These are phyloP conservation scores for Pheosia tremula DNA, from an alignment of 2,888 invertebrate genomes.

Conservation along the genomic window DNA sequence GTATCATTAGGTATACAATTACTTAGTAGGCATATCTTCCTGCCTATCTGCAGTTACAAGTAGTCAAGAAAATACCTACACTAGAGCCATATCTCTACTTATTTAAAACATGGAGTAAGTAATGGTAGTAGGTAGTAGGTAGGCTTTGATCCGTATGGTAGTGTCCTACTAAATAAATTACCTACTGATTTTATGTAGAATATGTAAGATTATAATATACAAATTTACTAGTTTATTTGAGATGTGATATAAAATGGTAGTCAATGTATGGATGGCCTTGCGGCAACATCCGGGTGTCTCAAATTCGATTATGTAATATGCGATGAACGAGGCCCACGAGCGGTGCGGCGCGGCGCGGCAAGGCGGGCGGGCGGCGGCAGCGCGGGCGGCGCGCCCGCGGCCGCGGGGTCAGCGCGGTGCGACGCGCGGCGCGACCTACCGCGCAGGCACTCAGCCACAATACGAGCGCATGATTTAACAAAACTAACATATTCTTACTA, in stretches of 20 bases:
- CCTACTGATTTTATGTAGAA: conserved; percentile 11
- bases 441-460: not conserved
- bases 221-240: conserved; percentile 10
- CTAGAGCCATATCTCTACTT: too few relatives aligned
- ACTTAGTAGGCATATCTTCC: too few relatives aligned
- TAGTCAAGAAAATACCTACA: too few relatives aligned
- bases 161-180: not conserved
- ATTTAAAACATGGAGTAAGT: too few relatives aligned
- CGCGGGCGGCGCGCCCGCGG: not conserved
- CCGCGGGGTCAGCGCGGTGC: not conserved
- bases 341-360: conserved; percentile 10
- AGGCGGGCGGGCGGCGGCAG: conserved; percentile 3
- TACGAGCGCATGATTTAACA: not conserved
- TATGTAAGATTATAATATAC: too few relatives aligned
- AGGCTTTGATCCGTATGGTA: too few relatives aligned
- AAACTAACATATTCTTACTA: not conserved
- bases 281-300: conserved; percentile 70
- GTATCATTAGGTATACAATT: too few relatives aligned
- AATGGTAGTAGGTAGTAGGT: too few relatives aligned
- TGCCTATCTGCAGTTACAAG: too few relatives aligned
- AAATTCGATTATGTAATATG: conserved; percentile 59
- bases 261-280: conserved; percentile 65
- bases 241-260: conserved; percentile 39
- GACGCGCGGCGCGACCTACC: not conserved
- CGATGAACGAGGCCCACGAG: conserved; percentile 46